Evolutionary conservation across 2,113 vertebrate genomes (phyloP), one percentile per base, ranked within the genome.

Genomic region (Etheostoma cragini): DNA sequence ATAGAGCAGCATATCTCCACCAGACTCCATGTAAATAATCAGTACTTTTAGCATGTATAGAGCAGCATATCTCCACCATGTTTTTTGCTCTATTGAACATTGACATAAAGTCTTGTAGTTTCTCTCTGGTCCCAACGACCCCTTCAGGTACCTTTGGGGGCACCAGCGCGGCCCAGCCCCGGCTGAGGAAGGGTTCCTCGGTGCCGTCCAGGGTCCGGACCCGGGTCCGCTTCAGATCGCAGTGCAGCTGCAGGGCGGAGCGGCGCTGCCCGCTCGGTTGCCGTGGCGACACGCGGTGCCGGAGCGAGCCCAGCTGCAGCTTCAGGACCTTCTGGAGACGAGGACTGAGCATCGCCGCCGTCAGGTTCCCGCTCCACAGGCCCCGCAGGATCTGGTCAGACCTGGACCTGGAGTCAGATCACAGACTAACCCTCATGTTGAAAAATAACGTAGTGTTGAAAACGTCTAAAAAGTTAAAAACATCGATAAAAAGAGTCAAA

Each of bases 311-410:
- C 38, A 81, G 72, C 24, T 81, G 72, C 26, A 63, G 50, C 22
- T 38, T 76, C 49, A 69, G 38, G 21, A 30, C 65, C 38, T 69
- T 70, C 38, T 81, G 79, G 38, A 81, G 79, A 49, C 42, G 79
- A 56, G 79, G 65, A 60, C 79, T 69, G 38, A 81, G 64, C 79
- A 81, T 81, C 26, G 19, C 38, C 2, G 8, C 79, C 0, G 24
- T 63, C 57, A 81, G 38, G 49, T 56, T 76, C 6, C 79, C 64
- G 0, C 35, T 49, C 79, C 79, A 81, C 0, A 81, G 65, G 7
- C 57, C 49, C 21, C 49, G 79, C 57, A 81, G 57, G 21, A 70
- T 14, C 64, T 81, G 46, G 24, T 58, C 5, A 21, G 61, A 58
- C n/a, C 77, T 73, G 33, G 72, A 52, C 47, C 58, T 74, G 30